Evolutionary conservation across 2,888 invertebrate genomes (phyloP).

Genomic region (Villa cingulata): DNA sequence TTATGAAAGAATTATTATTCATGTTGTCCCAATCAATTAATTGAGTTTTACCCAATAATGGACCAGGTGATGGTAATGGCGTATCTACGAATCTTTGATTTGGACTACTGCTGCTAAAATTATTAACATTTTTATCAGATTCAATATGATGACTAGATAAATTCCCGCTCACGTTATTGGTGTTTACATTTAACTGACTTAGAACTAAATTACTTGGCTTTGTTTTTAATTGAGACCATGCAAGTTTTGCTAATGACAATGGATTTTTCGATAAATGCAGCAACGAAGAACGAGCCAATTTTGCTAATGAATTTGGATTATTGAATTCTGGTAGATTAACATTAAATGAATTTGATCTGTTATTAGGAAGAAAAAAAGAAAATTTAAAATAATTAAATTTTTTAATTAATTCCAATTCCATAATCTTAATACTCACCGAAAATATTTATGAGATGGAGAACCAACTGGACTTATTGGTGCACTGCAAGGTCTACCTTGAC

Average conservation of each 20-base stretch:
- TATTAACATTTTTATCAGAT: constrained; percentile 2
- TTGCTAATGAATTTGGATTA: constrained; percentile 31
- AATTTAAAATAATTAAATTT: not conserved
- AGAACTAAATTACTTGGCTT: constrained; percentile 47
- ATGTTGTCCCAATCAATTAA: constrained; percentile 53
- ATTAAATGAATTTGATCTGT: constrained; percentile 43
- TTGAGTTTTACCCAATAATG: constrained; percentile 66
- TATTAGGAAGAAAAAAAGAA: not conserved
- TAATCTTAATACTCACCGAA: constrained; percentile 24
- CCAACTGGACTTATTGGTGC: constrained; percentile 32
- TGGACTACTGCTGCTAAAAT: not conserved
- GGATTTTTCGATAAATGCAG: constrained; percentile 32
- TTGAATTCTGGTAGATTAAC: constrained; percentile 43
- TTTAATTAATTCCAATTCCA: not conserved
- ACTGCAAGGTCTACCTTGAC: constrained; percentile 48
- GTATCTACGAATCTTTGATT: constrained; percentile 38
- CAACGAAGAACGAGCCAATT: constrained; percentile 32
- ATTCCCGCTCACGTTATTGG: constrained; percentile 16
- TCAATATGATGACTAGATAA: constrained; percentile 7
- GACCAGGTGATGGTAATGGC: constrained; percentile 69
- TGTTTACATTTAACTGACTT: constrained; percentile 28
- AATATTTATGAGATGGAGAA: constrained; percentile 36
- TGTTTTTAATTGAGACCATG: constrained; percentile 34
- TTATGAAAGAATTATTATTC: constrained; percentile 9
- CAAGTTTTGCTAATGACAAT: constrained; percentile 25